A percentile compares a stretch with the other conserved stretches of the same genome.
phyloP scores from a whole-genome alignment of 2,113 vertebrate species.

The Rhynchomys soricoides region DNA sequence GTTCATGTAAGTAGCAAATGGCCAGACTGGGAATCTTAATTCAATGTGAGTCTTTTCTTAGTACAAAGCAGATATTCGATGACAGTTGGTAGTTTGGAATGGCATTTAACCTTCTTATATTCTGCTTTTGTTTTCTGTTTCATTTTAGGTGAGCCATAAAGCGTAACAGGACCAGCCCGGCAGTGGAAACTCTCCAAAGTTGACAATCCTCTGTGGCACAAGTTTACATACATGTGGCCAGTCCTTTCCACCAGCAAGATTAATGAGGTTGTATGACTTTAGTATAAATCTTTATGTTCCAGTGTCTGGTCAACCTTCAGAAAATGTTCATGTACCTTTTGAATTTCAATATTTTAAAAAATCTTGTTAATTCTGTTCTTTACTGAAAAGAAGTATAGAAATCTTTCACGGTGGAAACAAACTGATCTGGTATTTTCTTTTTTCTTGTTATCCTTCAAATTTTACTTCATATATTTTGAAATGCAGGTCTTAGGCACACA shows the following conservation, averaged over 20 bases:
- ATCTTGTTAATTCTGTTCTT: neutral
- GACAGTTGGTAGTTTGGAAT: neutral
- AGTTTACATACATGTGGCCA: constrained; percentile 71
- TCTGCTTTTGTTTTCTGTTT: neutral
- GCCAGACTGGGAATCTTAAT: neutral
- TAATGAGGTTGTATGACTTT: constrained; percentile 27
- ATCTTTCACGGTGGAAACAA: neutral
- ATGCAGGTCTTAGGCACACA: neutral
- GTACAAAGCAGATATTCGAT: neutral
- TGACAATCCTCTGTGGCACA: constrained; percentile 79
- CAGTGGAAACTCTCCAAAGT: constrained; percentile 74
- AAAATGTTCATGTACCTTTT: neutral
- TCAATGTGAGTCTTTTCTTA: neutral
- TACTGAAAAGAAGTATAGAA: neutral
- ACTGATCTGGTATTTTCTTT: neutral
- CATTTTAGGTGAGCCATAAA: constrained; percentile 77
- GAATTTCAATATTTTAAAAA: neutral
- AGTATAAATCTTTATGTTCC: neutral
- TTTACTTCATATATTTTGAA: constrained; percentile 52
- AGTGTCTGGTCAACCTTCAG: neutral
- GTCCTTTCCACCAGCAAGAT: constrained; percentile 66
- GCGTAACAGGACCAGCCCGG: constrained; percentile 57
- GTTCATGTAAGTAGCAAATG: neutral
- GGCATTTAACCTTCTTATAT: neutral
- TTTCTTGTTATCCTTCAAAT: neutral